phyloP scores from a whole-genome alignment of 2,797 vertebrate genomes.

The Eremophila alpestris region DNA sequence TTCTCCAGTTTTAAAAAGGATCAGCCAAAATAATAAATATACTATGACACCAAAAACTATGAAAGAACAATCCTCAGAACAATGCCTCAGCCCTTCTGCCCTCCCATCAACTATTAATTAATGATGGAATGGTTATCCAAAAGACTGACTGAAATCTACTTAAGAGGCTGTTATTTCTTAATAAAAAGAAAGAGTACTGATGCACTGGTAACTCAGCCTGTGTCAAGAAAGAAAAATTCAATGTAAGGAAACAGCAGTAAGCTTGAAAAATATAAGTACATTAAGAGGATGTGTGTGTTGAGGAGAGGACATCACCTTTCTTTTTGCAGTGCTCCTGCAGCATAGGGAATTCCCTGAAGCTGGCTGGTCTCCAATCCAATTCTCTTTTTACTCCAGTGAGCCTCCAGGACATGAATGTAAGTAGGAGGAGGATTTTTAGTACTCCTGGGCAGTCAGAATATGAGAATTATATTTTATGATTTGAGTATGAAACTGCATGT shows the following conservation, averaged over 20 bases:
- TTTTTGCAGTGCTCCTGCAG: not conserved
- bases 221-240: not conserved
- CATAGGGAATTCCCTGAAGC: not conserved
- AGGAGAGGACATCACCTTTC: not conserved
- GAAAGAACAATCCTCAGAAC: not conserved
- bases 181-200: not conserved
- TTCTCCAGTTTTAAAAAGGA: not conserved
- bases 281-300: not conserved
- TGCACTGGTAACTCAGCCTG: not conserved
- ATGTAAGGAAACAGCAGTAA: not conserved
- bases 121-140: not conserved
- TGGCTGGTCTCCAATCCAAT: not conserved
- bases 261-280: not conserved
- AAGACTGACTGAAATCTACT: not conserved
- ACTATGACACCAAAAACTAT: not conserved
- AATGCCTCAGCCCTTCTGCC: not conserved
- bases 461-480: not conserved
- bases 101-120: not conserved
- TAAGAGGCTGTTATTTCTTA: not conserved
- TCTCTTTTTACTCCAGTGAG: not conserved
- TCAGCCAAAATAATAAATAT: not conserved
- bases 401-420: not conserved
- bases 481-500: not conserved
- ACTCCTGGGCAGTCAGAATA: not conserved
- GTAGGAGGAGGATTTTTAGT: not conserved